Base-by-base conservation (phyloP, 2,113 vertebrate species). In the Smithornis capensis region DNA sequence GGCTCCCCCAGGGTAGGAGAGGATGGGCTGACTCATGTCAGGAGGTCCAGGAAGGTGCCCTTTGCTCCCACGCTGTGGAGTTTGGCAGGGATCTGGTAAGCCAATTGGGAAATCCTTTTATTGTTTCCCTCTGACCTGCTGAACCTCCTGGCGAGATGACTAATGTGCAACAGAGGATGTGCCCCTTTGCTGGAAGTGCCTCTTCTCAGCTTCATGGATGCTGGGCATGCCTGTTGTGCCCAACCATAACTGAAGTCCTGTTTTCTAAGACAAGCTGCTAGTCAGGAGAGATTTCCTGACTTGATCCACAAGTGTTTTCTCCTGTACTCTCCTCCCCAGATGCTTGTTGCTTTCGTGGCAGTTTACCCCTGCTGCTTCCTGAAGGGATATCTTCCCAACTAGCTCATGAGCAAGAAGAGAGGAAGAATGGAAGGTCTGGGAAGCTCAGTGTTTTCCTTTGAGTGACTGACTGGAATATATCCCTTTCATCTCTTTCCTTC, bases 41-140 rank as follows among this genome's bases (percentile, higher is more conserved):
- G 92, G 80, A 94, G 86, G 69, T 76, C 81, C 19, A 3, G 89
- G 87, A 94, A 89, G 65, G 83, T 92, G 76, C 65, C 87, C 77
- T 82, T 55, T 3, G 3, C 86, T 93, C 73, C 52, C 57, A 94
- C 37, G 4, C 93, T 57, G 38, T 53, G 87, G 28, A 49, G 31
- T 75, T 95, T 95, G 90, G 82, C 94, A 80, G 65, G 28, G 88
- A 86, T 88, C 73, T 74, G 60, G 89, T 92, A 70, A 92, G 71
- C 67, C 87, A 83, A 56, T 60, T 96, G 95, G 84, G 89, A 94
- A 91, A 94, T 92, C 82, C 87, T 95, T 95, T 84, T 67, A 91
- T 94, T 96, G 92, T 95, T 91, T 97, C 71, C 64, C 78, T 86
- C 52, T 94, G 96, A 95, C 94, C 91, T 90, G 82, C 73, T 94